These are phyloP conservation scores for Amphimedon queenslandica DNA, from an alignment of 37 sponge, comb jelly and placozoan species.

Conservation along the genomic window DNA sequence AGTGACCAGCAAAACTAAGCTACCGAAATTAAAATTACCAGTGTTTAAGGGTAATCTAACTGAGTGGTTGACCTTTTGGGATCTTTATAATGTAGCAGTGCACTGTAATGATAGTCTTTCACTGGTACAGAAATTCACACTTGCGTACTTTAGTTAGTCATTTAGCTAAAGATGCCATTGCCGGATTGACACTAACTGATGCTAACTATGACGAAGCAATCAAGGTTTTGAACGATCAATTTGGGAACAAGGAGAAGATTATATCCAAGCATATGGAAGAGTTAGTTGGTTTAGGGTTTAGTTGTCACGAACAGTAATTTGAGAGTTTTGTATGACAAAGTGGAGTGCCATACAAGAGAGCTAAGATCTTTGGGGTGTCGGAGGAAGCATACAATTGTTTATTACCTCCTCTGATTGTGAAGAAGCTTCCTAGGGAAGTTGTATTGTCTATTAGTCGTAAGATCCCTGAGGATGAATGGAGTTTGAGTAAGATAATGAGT, in stretches of 20 bases:
- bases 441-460: neutral
- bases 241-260: neutral
- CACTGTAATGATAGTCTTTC: neutral
- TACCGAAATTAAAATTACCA: neutral
- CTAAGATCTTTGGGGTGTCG: neutral
- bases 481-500: neutral
- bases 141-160: neutral
- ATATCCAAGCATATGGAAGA: neutral
- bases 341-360: neutral
- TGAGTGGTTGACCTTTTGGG: neutral
- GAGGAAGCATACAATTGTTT: too few species aligned
- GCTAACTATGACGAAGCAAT: neutral
- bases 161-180: neutral
- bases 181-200: neutral
- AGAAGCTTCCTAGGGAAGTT: neutral
- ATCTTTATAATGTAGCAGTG: neutral
- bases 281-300: neutral
- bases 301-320: neutral
- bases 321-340: too few species aligned
- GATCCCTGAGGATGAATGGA: neutral
- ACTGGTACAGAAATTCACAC: neutral
- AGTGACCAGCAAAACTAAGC: too few species aligned
- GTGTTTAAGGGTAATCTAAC: neutral
- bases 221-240: neutral
- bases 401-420: neutral